Conservation (phyloP, 2,113 vertebrate genomes). For the Sceloporus tristichus region DNA sequence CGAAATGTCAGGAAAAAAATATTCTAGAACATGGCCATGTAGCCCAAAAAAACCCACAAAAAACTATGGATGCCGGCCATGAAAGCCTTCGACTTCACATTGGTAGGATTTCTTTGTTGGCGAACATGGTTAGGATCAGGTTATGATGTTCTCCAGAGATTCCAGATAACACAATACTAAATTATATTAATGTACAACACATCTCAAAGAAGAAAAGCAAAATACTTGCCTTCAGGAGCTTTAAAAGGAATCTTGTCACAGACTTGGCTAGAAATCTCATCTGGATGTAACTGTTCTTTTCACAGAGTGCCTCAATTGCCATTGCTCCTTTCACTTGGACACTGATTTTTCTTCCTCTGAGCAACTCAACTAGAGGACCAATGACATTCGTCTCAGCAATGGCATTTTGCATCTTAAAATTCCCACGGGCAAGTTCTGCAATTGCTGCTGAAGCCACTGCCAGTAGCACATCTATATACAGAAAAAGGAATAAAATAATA, state of each 20-base stretch:
- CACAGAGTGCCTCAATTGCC: slow-evolving; percentile 78
- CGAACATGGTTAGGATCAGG: slow-evolving; percentile 1
- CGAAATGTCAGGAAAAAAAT: too few species aligned
- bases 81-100: too few species aligned
- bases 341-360: slow-evolving; percentile 71
- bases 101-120: neutral
- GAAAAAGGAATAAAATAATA: neutral
- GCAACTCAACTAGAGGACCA: slow-evolving; percentile 71
- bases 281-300: slow-evolving; percentile 75
- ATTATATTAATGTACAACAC: neutral
- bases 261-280: slow-evolving; percentile 74
- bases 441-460: slow-evolving; percentile 75
- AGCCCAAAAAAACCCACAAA: too few species aligned
- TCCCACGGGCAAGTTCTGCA: slow-evolving; percentile 76
- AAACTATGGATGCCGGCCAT: too few species aligned
- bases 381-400: slow-evolving; percentile 70
- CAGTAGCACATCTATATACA: slow-evolving; percentile 71
- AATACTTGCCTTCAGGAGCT: slow-evolving; percentile 79
- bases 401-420: slow-evolving; percentile 75
- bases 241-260: slow-evolving; percentile 74
- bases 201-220: neutral
- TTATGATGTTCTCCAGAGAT: neutral
- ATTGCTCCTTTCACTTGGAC: slow-evolving; percentile 79
- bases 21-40: too few species aligned
- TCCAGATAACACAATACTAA: neutral